These are phyloP conservation scores for Sciurus carolinensis DNA, from an alignment of 2,797 vertebrate genomes.

Conservation along the genomic window DNA sequence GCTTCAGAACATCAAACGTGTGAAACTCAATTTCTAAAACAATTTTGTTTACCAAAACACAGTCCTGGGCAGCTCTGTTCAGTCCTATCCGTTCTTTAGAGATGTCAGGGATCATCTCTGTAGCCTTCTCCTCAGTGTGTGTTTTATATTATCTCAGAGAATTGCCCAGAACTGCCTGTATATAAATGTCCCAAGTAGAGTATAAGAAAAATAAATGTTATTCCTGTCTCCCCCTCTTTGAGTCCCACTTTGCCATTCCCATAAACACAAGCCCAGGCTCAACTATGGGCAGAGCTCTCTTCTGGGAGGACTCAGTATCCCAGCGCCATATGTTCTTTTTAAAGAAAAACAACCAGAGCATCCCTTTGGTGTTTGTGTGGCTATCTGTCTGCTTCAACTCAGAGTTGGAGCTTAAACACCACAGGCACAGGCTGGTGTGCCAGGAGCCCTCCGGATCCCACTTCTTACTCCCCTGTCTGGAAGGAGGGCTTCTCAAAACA, in stretches of 20 bases:
- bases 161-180: not conserved
- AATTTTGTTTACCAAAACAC: conserved; percentile 48
- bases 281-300: not conserved
- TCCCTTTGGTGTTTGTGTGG: not conserved
- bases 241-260: not conserved
- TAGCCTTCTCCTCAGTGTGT: not conserved
- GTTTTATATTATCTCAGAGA: conserved; percentile 34
- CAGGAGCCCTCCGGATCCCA: not conserved
- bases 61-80: not conserved
- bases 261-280: conserved; percentile 46
- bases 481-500: not conserved
- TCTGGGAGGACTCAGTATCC: not conserved
- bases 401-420: not conserved
- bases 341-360: conserved; percentile 16
- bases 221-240: not conserved
- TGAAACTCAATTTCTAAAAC: not conserved
- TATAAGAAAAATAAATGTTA: conserved; percentile 19
- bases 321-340: not conserved
- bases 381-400: not conserved
- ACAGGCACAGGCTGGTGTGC: not conserved
- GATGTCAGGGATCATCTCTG: not conserved
- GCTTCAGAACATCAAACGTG: not conserved
- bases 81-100: not conserved
- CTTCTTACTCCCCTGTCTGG: not conserved
- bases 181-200: conserved; percentile 2